Base-by-base conservation (phyloP, 2,888 invertebrate genomes). In the Tachystola acroxantha region DNA sequence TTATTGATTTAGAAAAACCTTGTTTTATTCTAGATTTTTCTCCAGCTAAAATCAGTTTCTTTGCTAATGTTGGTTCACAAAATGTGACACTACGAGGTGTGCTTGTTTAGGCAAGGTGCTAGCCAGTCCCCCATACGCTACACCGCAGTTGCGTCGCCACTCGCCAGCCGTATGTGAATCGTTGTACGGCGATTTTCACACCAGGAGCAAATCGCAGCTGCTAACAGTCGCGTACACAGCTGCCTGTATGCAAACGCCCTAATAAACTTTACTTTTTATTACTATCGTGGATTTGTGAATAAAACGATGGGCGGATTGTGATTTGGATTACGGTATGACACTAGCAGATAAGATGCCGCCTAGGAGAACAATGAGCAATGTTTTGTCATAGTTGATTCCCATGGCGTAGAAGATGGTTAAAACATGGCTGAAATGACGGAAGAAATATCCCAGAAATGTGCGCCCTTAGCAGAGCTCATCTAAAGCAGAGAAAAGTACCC, bases 191-290 rank as follows among this genome's bases (percentile, higher is more conserved):
- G 63, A 59, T 74, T 76, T 85, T 85, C 85, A 85, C 85, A 85
- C 71, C 73, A 51, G n/a, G 40, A 41, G 52, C 58, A 53, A 61
- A 63, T 57, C 67, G 67, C 80, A 80, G 80, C 80, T 80, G 80
- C 68, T 24, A 64, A 14, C 14, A 11, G 31, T 9, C 10, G 25
- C 30, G 26, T 24, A 26, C 26, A 19, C 29, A 30, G 80, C 81
- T 79, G 82, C 66, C 47, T 60, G 72, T 84, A 82, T 84, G 85
- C 81, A 81, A 81, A 81, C 84, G 64, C 80, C 81, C 81, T 82
- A 80, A 80, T 79, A 78, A 78, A 79, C 72, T 79, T 68, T 76
- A 69, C 66, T 75, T 77, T 81, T 81, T 82, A 81, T 82, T 77
- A 64, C 47, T 43, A 30, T 9, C 29, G 24, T 4, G 2, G 24